Evolutionary conservation across 2,888 invertebrate species (phyloP).

Genomic region (Boloria selene): DNA sequence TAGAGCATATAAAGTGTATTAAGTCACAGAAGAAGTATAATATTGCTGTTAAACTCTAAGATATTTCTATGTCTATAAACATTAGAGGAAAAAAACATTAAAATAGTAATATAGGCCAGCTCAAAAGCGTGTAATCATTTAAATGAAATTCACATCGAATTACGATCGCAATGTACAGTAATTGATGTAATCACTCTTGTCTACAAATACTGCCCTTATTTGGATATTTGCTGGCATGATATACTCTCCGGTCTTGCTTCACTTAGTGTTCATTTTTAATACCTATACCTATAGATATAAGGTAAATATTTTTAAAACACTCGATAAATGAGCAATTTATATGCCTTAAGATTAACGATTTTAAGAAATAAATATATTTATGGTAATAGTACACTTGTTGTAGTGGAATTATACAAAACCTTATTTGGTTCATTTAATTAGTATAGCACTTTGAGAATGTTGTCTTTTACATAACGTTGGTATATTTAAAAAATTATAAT

Average conservation of each 20-base stretch:
- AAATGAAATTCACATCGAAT: slow-evolving; percentile 34
- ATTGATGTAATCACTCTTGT: slow-evolving; percentile 43
- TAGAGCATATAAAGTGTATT: too few species aligned
- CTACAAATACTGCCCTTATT: slow-evolving; percentile 42
- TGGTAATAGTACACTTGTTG: slow-evolving; percentile 39
- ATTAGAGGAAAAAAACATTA: slow-evolving; percentile 17
- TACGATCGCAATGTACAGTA: slow-evolving; percentile 33
- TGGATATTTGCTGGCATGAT: slow-evolving; percentile 39
- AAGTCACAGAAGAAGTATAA: too few species aligned
- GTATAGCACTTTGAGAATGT: slow-evolving; percentile 26
- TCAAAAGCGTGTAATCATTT: slow-evolving; percentile 25
- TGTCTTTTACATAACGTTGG: slow-evolving; percentile 1
- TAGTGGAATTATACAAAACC: slow-evolving; percentile 34
- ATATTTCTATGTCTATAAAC: too few species aligned
- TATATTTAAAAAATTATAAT: neutral
- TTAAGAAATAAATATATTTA: slow-evolving; percentile 43
- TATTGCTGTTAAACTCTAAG: too few species aligned
- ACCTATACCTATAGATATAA: slow-evolving; percentile 20
- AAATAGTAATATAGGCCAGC: slow-evolving; percentile 29
- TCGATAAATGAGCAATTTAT: slow-evolving; percentile 33
- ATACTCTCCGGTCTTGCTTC: slow-evolving; percentile 10
- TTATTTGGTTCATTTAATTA: slow-evolving; percentile 38
- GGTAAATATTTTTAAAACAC: slow-evolving; percentile 17
- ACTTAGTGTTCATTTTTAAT: slow-evolving; percentile 16
- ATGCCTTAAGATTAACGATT: slow-evolving; percentile 42